Conservation (phyloP, 2,113 vertebrate species). For the Zosterops japonicus region DNA sequence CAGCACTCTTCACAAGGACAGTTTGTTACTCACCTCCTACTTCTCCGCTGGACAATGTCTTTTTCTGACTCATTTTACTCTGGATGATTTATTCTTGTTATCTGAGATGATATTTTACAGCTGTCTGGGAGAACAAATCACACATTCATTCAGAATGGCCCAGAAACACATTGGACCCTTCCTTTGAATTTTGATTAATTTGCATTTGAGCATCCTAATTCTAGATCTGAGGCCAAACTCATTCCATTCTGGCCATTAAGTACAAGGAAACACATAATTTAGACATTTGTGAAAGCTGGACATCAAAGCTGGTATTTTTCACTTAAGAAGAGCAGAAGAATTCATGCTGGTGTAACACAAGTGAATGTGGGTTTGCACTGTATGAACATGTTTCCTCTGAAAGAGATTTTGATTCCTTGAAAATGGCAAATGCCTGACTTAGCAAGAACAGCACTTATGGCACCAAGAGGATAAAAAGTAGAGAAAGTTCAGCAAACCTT, state of each 20-base stretch:
- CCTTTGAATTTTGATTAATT: not conserved
- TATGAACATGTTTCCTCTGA: not conserved
- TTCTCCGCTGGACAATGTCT: not conserved
- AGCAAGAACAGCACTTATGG: not conserved
- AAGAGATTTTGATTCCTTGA: constrained; percentile 1
- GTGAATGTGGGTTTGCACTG: not conserved
- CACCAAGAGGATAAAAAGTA: not conserved
- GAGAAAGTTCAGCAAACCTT: not conserved
- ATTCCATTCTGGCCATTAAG: not conserved
- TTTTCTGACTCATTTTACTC: not conserved
- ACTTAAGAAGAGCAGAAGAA: not conserved
- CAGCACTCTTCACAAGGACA: not conserved
- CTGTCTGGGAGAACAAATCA: not conserved
- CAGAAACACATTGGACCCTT: not conserved
- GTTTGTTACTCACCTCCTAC: not conserved
- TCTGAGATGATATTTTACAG: not conserved
- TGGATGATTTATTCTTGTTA: not conserved
- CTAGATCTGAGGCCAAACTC: not conserved
- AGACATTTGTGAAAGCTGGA: not conserved
- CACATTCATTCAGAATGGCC: not conserved
- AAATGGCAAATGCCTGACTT: not conserved
- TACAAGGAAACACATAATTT: not conserved
- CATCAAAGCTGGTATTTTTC: not conserved
- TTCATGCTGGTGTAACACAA: not conserved
- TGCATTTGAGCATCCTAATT: not conserved